phyloP scores from a whole-genome alignment of 2,888 invertebrate genomes.

The Tipula lateralis region DNA sequence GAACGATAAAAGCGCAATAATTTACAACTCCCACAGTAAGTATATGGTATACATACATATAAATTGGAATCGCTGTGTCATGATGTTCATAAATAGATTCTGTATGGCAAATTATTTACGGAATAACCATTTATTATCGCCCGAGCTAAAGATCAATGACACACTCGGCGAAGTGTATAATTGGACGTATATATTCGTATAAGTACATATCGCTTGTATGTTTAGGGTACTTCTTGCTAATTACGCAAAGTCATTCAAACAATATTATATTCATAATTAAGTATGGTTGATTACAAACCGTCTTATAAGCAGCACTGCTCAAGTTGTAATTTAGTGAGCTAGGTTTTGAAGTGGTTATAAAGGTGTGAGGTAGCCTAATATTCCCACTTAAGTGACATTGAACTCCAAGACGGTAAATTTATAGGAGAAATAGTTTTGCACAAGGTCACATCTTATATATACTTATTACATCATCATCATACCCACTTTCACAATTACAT shows the following conservation, averaged over 20 bases:
- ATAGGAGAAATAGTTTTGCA: neutral
- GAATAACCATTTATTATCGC: neutral
- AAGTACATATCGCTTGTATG: neutral
- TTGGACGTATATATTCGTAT: neutral
- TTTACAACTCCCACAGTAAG: constrained; percentile 11
- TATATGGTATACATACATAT: neutral
- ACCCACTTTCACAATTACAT: neutral
- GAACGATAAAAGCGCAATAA: neutral
- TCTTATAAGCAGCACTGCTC: neutral
- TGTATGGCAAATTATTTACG: neutral
- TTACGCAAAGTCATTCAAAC: neutral
- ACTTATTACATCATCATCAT: neutral
- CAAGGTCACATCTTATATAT: neutral
- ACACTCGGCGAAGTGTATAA: neutral
- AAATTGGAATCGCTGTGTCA: neutral
- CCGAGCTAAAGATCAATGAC: neutral
- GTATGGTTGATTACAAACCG: neutral
- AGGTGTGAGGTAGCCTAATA: neutral
- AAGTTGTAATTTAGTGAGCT: neutral
- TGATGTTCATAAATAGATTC: neutral
- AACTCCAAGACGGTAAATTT: neutral
- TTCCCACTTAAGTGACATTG: neutral
- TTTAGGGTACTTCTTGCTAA: neutral
- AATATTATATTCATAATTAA: neutral
- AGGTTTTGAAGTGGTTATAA: neutral